A percentile compares a stretch with the other conserved stretches of the same genome.
phyloP scores from a whole-genome alignment of 2,113 vertebrate species.

The Cygnus buccinator region DNA sequence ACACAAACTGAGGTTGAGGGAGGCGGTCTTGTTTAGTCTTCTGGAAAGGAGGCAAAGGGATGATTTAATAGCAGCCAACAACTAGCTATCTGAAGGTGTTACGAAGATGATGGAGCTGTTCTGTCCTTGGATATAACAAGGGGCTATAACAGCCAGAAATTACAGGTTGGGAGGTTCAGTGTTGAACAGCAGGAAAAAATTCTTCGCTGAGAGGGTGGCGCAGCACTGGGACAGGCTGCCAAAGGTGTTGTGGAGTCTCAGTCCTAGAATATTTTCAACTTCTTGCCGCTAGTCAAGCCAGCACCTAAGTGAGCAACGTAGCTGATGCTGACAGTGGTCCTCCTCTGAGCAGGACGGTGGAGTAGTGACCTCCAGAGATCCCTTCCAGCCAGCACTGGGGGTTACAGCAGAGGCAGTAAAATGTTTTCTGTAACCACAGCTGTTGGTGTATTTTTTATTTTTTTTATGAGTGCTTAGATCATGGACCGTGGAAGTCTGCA shows the following conservation, averaged over 20 bases:
- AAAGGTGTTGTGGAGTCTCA: not conserved
- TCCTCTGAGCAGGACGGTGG: not conserved
- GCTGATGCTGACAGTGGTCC: not conserved
- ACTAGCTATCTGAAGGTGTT: not conserved
- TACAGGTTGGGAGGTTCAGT: not conserved
- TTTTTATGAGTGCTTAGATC: not conserved
- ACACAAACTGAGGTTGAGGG: not conserved
- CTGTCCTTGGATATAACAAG: not conserved
- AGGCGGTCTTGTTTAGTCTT: not conserved
- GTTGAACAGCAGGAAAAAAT: not conserved
- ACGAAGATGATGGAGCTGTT: not conserved
- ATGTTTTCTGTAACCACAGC: not conserved
- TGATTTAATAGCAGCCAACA: not conserved
- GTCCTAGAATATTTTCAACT: not conserved
- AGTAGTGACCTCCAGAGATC: not conserved
- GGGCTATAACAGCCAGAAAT: not conserved
- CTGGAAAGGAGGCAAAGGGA: not conserved
- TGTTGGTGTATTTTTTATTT: not conserved
- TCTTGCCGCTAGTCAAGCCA: not conserved
- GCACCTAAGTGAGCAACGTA: not conserved
- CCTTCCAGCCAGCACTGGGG: fast-evolving
- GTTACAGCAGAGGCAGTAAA: not conserved
- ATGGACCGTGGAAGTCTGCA: not conserved
- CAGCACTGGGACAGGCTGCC: not conserved
- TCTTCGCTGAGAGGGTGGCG: fast-evolving